Conservation (phyloP, 30 jellyfish, hydroid and myxozoan species). For the Sanderia malayensis region DNA sequence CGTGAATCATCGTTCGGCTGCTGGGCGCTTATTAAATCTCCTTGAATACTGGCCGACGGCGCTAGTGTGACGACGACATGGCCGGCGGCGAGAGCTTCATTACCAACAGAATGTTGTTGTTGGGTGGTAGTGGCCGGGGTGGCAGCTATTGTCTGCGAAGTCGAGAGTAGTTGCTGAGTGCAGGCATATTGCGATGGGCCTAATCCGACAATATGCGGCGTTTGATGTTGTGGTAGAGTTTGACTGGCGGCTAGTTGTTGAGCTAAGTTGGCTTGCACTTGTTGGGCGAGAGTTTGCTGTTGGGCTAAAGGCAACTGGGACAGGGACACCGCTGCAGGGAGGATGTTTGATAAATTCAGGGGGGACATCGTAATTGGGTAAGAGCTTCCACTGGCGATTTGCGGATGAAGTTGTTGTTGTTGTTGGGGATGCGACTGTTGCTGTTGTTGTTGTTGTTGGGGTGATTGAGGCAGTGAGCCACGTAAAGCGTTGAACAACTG, state of each 20-base stretch:
- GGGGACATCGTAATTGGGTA: slow-evolving; percentile 63
- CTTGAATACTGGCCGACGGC: no score
- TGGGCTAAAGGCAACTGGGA: slow-evolving; percentile 61
- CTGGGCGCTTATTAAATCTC: no score
- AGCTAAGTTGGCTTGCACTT: no score
- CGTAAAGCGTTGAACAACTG: slow-evolving; percentile 59
- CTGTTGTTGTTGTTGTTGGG: slow-evolving; percentile 44
- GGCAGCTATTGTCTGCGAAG: no score
- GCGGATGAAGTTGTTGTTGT: slow-evolving; percentile 65
- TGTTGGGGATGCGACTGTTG: no score
- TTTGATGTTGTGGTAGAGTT: not conserved
- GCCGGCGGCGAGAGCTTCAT: no score
- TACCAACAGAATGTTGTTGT: no score
- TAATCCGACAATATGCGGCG: not conserved
- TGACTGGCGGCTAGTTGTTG: no score
- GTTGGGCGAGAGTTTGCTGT: slow-evolving; percentile 55
- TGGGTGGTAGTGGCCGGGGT: no score
- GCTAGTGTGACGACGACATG: no score
- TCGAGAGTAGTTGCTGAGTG: not conserved
- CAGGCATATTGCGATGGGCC: not conserved
- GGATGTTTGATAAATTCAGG: slow-evolving; percentile 49
- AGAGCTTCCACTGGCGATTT: slow-evolving; percentile 51
- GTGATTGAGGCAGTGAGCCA: slow-evolving; percentile 32
- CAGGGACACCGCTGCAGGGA: slow-evolving; percentile 65
- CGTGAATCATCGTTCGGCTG: no score